Evolutionary conservation across 2,797 vertebrate genomes (phyloP), one percentile per base, ranked within the genome.

Genomic region (Telmatherina bonti): DNA sequence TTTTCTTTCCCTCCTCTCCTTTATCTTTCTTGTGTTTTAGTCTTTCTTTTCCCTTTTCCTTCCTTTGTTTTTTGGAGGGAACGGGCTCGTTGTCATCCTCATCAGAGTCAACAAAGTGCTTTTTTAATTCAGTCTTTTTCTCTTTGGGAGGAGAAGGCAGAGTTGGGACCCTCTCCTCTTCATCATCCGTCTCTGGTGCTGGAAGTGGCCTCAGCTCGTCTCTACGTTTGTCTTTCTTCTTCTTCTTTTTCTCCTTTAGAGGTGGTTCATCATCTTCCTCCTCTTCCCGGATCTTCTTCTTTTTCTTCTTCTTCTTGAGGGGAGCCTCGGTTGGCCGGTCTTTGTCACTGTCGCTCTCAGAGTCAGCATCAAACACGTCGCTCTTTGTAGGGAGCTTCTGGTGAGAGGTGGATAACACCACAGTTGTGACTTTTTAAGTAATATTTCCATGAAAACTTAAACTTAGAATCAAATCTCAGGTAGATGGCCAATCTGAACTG

Each of bases 291-390:
- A 91, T 89, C 86, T 85, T 94, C 59, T 95, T 96, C 85, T 98
- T 99, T 72, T 97, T 99, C 89, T 96, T 98, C 88, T 96, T 98
- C 87, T 95, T 97, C 62, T 95, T 95, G 27, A 95, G 66, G 4
- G 92, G 91, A 2, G 89, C 81, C 52, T 93, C 96, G 0, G 61
- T 47, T 1, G 86, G 88, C 41, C 49, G 84, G 61, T 96, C 96
- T 79, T 91, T 92, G 83, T 96, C 96, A 33, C 88, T 89, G 36
- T 98, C 97, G 0, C 93, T 97, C 70, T 97, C 96, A 0, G 96
- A 97, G 74, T 97, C 95, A 5, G 96, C 95, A 73, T 98, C 96
- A 78, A 97, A 97, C 75, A 97, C 83, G 59, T 98, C 97, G 22
- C 93, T 96, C 81, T 93, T 96, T 82, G 94, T 88, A n/a, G 94